Evolutionary conservation across 2,113 vertebrate genomes (phyloP).

Genomic region (Mugil cephalus): DNA sequence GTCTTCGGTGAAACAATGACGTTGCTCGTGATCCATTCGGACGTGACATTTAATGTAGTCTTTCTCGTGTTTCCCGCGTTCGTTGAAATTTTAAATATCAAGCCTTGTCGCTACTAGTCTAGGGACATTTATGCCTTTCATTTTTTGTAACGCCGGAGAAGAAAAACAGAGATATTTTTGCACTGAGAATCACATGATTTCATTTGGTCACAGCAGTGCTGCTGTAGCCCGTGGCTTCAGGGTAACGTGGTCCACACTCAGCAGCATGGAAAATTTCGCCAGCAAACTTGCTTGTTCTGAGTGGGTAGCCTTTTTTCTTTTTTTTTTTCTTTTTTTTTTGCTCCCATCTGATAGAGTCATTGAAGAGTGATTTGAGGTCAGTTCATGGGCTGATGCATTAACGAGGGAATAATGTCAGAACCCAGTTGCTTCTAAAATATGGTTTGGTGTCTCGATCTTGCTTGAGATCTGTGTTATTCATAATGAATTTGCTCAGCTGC

Average conservation of each 20-base stretch:
- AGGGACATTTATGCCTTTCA: not conserved
- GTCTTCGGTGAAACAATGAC: not conserved
- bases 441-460: conserved; percentile 10
- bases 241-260: conserved; percentile 6
- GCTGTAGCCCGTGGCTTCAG: conserved; percentile 39
- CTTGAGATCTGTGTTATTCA: conserved; percentile 3
- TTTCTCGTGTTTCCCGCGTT: not conserved
- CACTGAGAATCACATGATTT: conserved; percentile 48
- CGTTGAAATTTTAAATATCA: too few relatives aligned
- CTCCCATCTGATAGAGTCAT: conserved; percentile 38
- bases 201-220: conserved; percentile 31
- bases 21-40: too few relatives aligned
- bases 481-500: not conserved
- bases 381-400: conserved; percentile 27
- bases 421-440: not conserved
- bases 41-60: not conserved
- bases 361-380: conserved; percentile 23
- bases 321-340: too few relatives aligned
- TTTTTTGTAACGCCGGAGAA: conserved; percentile 2
- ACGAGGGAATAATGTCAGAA: not conserved
- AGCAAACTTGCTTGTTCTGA: conserved; percentile 13
- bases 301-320: conserved; percentile 6
- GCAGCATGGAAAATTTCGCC: conserved; percentile 36
- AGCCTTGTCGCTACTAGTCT: not conserved
- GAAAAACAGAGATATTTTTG: conserved; percentile 42